phyloP scores from a whole-genome alignment of 2,797 vertebrate species.

The Sciaenops ocellatus region DNA sequence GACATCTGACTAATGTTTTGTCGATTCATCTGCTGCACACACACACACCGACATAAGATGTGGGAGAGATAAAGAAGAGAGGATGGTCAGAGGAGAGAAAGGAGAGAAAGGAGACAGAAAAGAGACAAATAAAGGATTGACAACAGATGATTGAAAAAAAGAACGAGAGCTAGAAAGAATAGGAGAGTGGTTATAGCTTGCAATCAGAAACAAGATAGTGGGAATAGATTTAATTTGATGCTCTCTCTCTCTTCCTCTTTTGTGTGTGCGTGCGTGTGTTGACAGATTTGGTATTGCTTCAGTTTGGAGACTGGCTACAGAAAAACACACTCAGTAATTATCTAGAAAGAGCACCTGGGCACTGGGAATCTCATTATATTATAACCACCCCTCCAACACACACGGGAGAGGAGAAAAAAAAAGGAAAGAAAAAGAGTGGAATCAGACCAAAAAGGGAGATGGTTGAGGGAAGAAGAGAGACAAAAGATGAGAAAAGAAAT shows the following conservation, averaged over 20 bases:
- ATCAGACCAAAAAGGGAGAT: neutral
- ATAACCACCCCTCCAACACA: constrained; percentile 39
- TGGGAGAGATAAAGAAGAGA: constrained; percentile 8
- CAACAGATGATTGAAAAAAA: constrained; percentile 36
- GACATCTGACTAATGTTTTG: constrained; percentile 61
- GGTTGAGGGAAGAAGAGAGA: constrained; percentile 6
- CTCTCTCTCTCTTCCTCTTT: constrained; percentile 2
- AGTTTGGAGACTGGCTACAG: constrained; percentile 65
- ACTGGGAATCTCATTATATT: constrained; percentile 72
- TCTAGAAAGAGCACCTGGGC: constrained; percentile 76
- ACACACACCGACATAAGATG: constrained; percentile 28
- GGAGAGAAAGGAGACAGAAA: constrained; percentile 16
- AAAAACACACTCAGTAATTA: constrained; percentile 74
- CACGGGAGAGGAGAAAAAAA: constrained; percentile 1
- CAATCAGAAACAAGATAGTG: constrained; percentile 66
- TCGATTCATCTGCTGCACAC: constrained; percentile 41
- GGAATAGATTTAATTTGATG: constrained; percentile 71
- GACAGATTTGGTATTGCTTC: constrained; percentile 71
- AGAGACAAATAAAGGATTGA: constrained; percentile 19
- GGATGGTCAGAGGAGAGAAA: constrained; percentile 28
- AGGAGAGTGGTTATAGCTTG: constrained; percentile 19
- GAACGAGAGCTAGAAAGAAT: constrained; percentile 12
- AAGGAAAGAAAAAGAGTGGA: constrained; percentile 12
- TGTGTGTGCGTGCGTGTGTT: constrained; percentile 37
- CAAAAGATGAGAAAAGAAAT: constrained; percentile 34